Percentiles rank a stretch among this genome's conserved stretches.
Conservation (phyloP, 2,888 invertebrate genomes). For the Ophion ellenae region DNA sequence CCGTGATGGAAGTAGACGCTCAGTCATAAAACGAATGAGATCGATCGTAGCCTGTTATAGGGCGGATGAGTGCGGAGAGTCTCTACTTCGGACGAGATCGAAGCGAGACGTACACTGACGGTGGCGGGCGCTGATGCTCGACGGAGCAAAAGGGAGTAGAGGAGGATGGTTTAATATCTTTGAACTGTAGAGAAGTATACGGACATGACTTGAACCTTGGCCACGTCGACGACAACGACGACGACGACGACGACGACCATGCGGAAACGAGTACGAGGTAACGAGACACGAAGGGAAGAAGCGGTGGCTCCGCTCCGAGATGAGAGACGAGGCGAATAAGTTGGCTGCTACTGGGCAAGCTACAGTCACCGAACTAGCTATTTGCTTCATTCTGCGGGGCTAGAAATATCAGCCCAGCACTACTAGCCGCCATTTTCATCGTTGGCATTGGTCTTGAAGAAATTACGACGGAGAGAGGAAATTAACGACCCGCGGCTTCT, state of each 20-base stretch:
- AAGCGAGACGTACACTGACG: slow-evolving; percentile 7
- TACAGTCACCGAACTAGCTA: slow-evolving; percentile 19
- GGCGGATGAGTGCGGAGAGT: slow-evolving; percentile 44
- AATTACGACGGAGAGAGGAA: slow-evolving; percentile 67
- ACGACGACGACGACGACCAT: slow-evolving; percentile 2
- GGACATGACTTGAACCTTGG: slow-evolving; percentile 20
- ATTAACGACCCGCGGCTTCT: slow-evolving; percentile 73
- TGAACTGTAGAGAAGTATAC: slow-evolving; percentile 32
- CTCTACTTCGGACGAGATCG: slow-evolving; percentile 28
- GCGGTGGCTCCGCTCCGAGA: slow-evolving; percentile 3
- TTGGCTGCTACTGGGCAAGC: slow-evolving; percentile 7
- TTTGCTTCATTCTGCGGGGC: slow-evolving; percentile 12
- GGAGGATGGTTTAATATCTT: slow-evolving; percentile 43
- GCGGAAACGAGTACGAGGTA: slow-evolving; percentile 28
- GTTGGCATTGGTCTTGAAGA: slow-evolving; percentile 22
- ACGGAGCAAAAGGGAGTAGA: slow-evolving; percentile 21
- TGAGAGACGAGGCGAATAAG: slow-evolving; percentile 29
- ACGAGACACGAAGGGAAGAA: slow-evolving; percentile 4
- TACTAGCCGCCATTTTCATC: slow-evolving; percentile 30
- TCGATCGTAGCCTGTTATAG: slow-evolving; percentile 57
- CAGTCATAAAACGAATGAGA: slow-evolving; percentile 65
- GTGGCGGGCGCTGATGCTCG: slow-evolving; percentile 26
- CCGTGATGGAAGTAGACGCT: slow-evolving; percentile 48
- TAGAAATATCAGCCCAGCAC: slow-evolving; percentile 31
- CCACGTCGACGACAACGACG: slow-evolving; percentile 32